These are phyloP conservation scores for Lordiphosa clarofinis DNA, from an alignment of 1,140 invertebrate species.

Conservation along the genomic window DNA sequence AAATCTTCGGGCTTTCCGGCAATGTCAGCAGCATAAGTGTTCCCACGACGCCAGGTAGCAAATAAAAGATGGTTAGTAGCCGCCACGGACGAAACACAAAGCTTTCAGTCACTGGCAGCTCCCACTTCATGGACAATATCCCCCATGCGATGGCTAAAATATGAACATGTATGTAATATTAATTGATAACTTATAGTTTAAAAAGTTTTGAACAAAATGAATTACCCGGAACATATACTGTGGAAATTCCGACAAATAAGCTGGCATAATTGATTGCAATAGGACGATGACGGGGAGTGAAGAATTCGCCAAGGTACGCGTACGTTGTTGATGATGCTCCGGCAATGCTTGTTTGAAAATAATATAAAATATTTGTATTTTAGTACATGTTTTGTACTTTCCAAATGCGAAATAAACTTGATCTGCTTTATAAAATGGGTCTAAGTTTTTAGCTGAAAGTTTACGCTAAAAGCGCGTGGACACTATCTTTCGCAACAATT, in stretches of 20 bases:
- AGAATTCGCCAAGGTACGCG: constrained; percentile 78
- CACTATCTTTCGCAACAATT: too few species aligned
- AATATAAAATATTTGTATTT: background rate
- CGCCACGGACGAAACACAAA: constrained; percentile 82
- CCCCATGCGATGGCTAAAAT: constrained; percentile 53
- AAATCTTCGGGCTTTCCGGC: constrained; percentile 85
- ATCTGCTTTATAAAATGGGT: too few species aligned
- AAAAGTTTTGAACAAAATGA: background rate
- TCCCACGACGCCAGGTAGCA: constrained; percentile 82
- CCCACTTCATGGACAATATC: constrained; percentile 68
- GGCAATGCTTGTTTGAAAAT: constrained; percentile 54
- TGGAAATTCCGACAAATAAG: constrained; percentile 78
- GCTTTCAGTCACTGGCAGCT: constrained; percentile 56
- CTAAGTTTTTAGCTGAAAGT: too few species aligned
- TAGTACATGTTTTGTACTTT: too few species aligned
- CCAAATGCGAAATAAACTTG: too few species aligned
- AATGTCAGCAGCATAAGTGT: constrained; percentile 81
- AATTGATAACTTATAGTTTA: background rate
- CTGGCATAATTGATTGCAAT: constrained; percentile 75
- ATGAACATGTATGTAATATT: background rate
- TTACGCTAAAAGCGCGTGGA: too few species aligned
- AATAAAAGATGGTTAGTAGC: constrained; percentile 82
- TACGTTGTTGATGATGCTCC: constrained; percentile 75
- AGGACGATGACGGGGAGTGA: constrained; percentile 51
- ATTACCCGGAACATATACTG: constrained; percentile 79